phyloP scores from a whole-genome alignment of 2,888 invertebrate species.

The Andrena minutula region DNA sequence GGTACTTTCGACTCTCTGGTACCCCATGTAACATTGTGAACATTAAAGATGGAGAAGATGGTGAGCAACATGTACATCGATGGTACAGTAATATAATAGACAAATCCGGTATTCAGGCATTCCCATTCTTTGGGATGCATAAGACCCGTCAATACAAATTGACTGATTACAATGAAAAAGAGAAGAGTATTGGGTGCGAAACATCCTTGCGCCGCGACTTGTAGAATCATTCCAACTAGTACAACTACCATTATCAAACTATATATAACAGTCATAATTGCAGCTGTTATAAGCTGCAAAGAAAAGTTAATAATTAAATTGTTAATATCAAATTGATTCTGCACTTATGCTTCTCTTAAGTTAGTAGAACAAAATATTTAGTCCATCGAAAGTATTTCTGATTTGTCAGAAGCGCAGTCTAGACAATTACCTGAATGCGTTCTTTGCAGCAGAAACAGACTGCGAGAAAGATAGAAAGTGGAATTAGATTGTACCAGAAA shows the following conservation, averaged over 20 bases:
- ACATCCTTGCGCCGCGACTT: constrained; percentile 92
- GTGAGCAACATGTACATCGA: constrained; percentile 97
- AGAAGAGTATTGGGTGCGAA: constrained; percentile 94
- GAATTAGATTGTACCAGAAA: constrained; percentile 89
- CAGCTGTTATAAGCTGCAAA: constrained; percentile 90
- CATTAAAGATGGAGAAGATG: constrained; percentile 96
- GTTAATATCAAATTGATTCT: constrained; percentile 1
- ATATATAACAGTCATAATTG: constrained; percentile 91
- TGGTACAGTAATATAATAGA: constrained; percentile 97
- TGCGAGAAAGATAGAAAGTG: constrained; percentile 88
- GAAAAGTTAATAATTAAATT: constrained; percentile 5
- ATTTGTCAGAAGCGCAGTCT: too few species aligned
- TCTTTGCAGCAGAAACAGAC: constrained; percentile 90
- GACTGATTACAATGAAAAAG: constrained; percentile 90
- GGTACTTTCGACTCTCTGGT: constrained; percentile 90
- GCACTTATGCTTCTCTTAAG: not conserved
- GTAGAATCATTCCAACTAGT: constrained; percentile 91
- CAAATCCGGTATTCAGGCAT: constrained; percentile 90
- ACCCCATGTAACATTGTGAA: constrained; percentile 98
- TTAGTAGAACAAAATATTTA: not conserved
- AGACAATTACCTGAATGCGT: constrained; percentile 88
- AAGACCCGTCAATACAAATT: constrained; percentile 86
- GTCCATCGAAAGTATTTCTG: too few species aligned
- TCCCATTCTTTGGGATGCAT: constrained; percentile 93
- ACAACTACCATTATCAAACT: constrained; percentile 95